Evolutionary conservation across 2,888 invertebrate species (phyloP), one percentile per base, ranked within the genome.

Genomic region (Lysandra bellargus): DNA sequence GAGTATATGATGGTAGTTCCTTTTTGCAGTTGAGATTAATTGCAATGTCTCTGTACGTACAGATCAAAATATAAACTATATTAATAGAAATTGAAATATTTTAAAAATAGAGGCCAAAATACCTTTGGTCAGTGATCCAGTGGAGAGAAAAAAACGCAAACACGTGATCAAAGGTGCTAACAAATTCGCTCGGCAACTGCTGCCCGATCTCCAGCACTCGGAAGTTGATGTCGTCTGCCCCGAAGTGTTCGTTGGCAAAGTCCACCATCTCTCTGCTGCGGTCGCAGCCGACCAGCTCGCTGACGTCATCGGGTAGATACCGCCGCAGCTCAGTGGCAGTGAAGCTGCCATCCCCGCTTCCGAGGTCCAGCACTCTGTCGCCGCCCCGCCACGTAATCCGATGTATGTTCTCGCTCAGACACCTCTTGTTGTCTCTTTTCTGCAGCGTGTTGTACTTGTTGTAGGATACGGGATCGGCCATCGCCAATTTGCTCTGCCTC

Each of bases 301-400:
- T 37, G 37, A 60, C 9, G 61, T 60, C 44, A 33, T 37, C 61
- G 37, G 78, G 78, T 12, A 78, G 40, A 23, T 9, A 44, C 37
- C 61, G 33, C n/a, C 61, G n/a, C 23, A 78, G 78, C 78, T 33
- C 61, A n/a, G 33, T 60, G 33, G 78, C 60, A 1, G 78, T 78
- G 61, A 78, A 78, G 40, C 53, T 53, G 37, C 77, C 77, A 37
- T 78, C 78, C 37, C 78, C 78, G 61, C 61, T 23, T 14, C 78
- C 78, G 61, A 60, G 12, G 44, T 61, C 78, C 37, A 78, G 33
- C 61, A 61, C 78, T 1, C n/a, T 44, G 37, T 61, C 78, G 2
- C 37, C 78, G 17, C 40, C 44, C 7, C 61, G 33, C 61, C 78
- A 78, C 23, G 17, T n/a, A 53, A 75, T 75, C 3, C 76, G 49